Evolutionary conservation across 2,888 invertebrate genomes (phyloP), one percentile per base, ranked within the genome.

Genomic region (Taphrorychus bicolor): DNA sequence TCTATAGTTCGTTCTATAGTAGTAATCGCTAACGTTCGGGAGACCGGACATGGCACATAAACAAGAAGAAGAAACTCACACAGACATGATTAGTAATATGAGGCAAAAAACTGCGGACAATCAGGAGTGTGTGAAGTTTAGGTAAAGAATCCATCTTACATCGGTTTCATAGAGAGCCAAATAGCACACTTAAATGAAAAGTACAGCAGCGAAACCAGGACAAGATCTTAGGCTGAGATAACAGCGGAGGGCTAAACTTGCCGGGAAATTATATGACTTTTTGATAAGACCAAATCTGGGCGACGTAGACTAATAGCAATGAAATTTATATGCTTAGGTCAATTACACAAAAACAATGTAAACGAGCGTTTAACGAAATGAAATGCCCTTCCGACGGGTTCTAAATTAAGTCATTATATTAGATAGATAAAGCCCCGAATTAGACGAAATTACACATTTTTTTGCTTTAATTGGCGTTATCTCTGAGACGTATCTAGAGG

Each of bases 41-140:
- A n/a, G n/a, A n/a, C n/a, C n/a, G n/a, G n/a, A n/a, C n/a, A n/a
- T n/a, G n/a, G n/a, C n/a, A n/a, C 69, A 71, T 3, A 71, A 69
- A 52, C 32, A 71, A 21, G 70, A 73, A 2, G 81, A 83, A 52
- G n/a, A 84, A 83, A 61, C 89, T 87, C 85, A 83, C 84, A 60
- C 84, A 90, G 0, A 87, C 87, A 5, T 91, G 92, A 0, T 79
- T 92, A 69, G 91, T 91, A 0, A 83, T 89, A 19, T 91, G 91
- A 91, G 91, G 91, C 0, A 87, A n/a, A 91, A 40, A 89, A 89
- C 52, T 91, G 91, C 72, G 94, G 91, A 0, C 84, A 82, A 71
- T 80, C 87, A 0, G 88, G 88, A 65, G 87, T 93, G 4, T 91
- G 92, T 0, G 94, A 89, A 0, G 92, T 91, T 17, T 94, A 94